Evolutionary conservation across 2,888 invertebrate genomes (phyloP).

Genomic region (Xiphydria camelus): DNA sequence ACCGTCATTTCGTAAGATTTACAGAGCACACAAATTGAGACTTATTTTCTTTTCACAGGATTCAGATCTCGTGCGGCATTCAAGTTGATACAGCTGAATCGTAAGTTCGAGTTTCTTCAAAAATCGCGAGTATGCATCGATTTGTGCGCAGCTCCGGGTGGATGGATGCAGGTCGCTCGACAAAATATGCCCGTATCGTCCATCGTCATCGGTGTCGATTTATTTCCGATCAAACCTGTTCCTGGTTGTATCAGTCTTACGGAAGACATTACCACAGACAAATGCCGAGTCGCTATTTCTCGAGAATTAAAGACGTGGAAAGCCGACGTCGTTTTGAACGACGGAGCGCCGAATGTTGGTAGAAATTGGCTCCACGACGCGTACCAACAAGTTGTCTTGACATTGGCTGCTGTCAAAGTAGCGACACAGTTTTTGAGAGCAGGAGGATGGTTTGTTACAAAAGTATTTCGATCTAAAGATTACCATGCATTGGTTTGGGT

Average conservation of each 20-base stretch:
- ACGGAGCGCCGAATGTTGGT: slow-evolving; percentile 98
- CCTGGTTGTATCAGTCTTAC: slow-evolving; percentile 87
- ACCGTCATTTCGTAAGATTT: no score
- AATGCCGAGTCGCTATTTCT: slow-evolving; percentile 78
- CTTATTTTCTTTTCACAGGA: slow-evolving; percentile 64
- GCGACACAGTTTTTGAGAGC: slow-evolving; percentile 85
- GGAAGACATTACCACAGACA: slow-evolving; percentile 97
- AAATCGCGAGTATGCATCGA: slow-evolving; percentile 95
- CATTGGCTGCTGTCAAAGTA: slow-evolving; percentile 90
- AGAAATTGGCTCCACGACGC: slow-evolving; percentile 98
- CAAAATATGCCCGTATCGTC: slow-evolving; percentile 98
- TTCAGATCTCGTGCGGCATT: slow-evolving; percentile 98
- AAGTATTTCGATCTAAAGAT: slow-evolving; percentile 97
- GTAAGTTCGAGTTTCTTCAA: slow-evolving; percentile 96
- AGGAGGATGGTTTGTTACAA: slow-evolving; percentile 98
- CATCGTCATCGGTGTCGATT: slow-evolving; percentile 92
- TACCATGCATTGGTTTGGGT: slow-evolving; percentile 95
- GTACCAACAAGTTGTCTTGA: slow-evolving; percentile 89
- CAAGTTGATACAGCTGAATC: slow-evolving; percentile 95
- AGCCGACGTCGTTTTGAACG: slow-evolving; percentile 94
- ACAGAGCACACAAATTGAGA: no score
- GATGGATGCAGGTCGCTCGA: slow-evolving; percentile 98
- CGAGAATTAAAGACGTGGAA: slow-evolving; percentile 94
- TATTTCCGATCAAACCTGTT: slow-evolving; percentile 90
- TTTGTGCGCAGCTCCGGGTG: slow-evolving; percentile 98